Conservation (phyloP, 2,888 invertebrate genomes). For the Campoplex capitator region DNA sequence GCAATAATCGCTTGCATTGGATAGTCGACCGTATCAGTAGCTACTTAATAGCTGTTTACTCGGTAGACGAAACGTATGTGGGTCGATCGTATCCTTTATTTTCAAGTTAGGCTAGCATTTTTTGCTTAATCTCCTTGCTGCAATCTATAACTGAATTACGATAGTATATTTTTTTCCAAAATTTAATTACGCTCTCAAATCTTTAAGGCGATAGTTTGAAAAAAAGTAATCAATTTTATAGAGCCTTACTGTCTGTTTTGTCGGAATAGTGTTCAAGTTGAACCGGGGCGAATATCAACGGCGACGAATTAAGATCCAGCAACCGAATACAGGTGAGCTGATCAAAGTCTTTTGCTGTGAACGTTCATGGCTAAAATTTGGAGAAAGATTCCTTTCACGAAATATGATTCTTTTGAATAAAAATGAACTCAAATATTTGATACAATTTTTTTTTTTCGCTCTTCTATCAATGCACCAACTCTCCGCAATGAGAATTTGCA, state of each 20-base stretch:
- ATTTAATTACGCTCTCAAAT: not conserved
- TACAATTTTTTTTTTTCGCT: too few species aligned
- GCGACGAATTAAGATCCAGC: not conserved
- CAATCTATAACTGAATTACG: not conserved
- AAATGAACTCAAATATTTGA: too few species aligned
- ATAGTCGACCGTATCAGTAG: not conserved
- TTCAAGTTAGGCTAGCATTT: not conserved
- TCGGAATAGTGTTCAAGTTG: not conserved
- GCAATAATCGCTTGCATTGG: slow-evolving; percentile 18
- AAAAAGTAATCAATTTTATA: not conserved
- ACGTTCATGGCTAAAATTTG: not conserved
- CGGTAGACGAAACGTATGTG: not conserved
- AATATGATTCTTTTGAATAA: not conserved
- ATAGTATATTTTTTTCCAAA: not conserved
- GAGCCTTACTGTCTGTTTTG: not conserved
- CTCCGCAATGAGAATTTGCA: not conserved
- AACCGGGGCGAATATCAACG: not conserved
- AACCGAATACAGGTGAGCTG: not conserved
- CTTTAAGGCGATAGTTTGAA: not conserved
- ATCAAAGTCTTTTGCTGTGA: not conserved
- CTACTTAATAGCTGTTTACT: not conserved
- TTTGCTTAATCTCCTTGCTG: not conserved
- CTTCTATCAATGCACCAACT: too few species aligned
- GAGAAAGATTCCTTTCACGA: not conserved
- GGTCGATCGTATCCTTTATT: slow-evolving; percentile 13